Conservation (phyloP, 1,140 invertebrate genomes). For the Maniola jurtina region DNA sequence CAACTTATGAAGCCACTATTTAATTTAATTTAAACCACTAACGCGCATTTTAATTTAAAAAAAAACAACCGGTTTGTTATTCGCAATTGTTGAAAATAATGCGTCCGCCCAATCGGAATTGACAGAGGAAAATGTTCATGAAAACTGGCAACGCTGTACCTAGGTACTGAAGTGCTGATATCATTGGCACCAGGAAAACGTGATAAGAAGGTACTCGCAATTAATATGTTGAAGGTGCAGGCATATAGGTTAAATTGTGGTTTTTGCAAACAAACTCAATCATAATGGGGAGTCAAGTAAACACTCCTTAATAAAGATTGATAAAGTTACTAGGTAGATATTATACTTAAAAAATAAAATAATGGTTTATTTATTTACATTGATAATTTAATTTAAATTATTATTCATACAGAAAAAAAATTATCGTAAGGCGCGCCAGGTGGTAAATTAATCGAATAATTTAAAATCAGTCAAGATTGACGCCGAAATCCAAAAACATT, state of each 20-base stretch:
- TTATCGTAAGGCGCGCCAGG: too few relatives aligned
- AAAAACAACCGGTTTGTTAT: constrained; percentile 20
- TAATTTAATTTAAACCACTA: background rate
- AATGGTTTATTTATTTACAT: too few relatives aligned
- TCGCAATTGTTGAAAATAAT: constrained; percentile 35
- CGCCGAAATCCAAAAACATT: too few relatives aligned
- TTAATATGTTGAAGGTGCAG: constrained; percentile 15
- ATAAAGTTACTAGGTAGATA: too few relatives aligned
- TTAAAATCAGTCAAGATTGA: too few relatives aligned
- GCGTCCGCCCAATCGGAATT: constrained; percentile 54
- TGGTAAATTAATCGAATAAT: too few relatives aligned
- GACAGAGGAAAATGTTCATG: constrained; percentile 57
- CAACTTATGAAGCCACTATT: background rate
- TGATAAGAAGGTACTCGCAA: constrained; percentile 28
- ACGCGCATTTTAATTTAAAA: constrained; percentile 25
- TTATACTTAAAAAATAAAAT: too few relatives aligned
- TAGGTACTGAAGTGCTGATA: constrained; percentile 35
- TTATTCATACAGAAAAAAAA: too few relatives aligned
- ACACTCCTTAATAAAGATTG: too few relatives aligned
- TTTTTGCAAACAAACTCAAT: background rate
- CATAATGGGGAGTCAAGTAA: background rate
- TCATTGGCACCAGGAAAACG: constrained; percentile 41
- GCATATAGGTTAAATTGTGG: background rate
- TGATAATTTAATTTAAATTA: too few relatives aligned
- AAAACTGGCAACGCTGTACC: constrained; percentile 32